phyloP scores from a whole-genome alignment of 2,888 invertebrate species.

The Aporophyla lueneburgensis region DNA sequence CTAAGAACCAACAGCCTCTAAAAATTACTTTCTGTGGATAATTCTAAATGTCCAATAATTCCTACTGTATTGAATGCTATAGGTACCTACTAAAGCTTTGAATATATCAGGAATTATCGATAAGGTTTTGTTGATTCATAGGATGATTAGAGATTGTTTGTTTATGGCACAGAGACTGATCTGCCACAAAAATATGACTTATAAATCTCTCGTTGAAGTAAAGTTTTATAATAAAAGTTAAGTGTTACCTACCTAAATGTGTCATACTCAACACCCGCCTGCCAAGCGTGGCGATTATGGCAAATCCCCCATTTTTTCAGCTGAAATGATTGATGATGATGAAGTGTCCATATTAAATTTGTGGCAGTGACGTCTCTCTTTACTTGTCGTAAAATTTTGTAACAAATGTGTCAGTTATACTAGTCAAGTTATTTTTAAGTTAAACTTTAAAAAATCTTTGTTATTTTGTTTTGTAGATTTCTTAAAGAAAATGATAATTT shows the following conservation, averaged over 20 bases:
- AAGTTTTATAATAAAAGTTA: background rate
- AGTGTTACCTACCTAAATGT: background rate
- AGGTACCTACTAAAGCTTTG: background rate
- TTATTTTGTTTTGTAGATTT: background rate
- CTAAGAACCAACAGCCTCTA: background rate
- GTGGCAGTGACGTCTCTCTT: background rate
- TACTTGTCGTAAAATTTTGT: background rate
- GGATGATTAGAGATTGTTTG: background rate
- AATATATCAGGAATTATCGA: background rate
- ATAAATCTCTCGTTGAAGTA: constrained; percentile 12
- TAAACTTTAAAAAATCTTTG: background rate
- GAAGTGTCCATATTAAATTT: background rate
- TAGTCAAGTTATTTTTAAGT: constrained; percentile 22
- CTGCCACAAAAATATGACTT: background rate
- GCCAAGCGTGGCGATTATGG: too few species aligned
- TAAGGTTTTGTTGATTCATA: background rate
- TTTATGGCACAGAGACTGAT: background rate
- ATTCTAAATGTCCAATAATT: too few species aligned
- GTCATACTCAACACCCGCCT: too few species aligned
- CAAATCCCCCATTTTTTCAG: too few species aligned
- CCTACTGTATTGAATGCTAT: too few species aligned
- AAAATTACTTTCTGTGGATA: background rate
- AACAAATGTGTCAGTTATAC: constrained; percentile 5
- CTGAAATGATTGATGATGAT: too few species aligned
- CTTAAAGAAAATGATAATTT: background rate